Evolutionary conservation across 1,140 invertebrate genomes (phyloP).

Genomic region (Contarinia nasturtii): DNA sequence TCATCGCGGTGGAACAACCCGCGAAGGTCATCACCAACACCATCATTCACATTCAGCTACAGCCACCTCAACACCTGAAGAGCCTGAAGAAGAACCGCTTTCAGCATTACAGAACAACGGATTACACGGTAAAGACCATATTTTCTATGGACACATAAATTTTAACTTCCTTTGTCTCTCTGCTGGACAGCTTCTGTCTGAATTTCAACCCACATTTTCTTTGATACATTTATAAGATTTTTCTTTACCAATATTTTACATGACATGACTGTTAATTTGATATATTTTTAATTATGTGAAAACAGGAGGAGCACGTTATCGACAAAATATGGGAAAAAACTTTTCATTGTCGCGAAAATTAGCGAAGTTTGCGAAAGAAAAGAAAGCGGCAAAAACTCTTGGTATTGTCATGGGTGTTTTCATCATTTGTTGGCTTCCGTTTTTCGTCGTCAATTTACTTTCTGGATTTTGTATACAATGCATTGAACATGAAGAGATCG

Average conservation of each 20-base stretch:
- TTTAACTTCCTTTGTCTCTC: too few relatives aligned
- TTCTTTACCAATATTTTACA: conserved; percentile 26
- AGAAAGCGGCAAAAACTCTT: conserved; percentile 87
- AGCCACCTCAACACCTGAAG: conserved; percentile 42
- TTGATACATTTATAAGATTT: too few relatives aligned
- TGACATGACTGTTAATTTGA: too few relatives aligned
- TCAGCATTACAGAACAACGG: conserved; percentile 57
- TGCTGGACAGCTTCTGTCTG: too few relatives aligned
- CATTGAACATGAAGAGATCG: conserved; percentile 71
- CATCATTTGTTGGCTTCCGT: conserved; percentile 94
- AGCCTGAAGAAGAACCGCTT: conserved; percentile 47
- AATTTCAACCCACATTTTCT: too few relatives aligned
- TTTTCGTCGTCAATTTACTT: conserved; percentile 90
- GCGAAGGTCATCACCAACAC: conserved; percentile 23
- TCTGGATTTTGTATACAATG: conserved; percentile 78
- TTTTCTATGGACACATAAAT: conserved; percentile 14
- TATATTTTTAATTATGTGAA: too few relatives aligned
- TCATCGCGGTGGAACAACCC: conserved; percentile 62
- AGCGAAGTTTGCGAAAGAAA: conserved; percentile 84
- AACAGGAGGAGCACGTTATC: conserved; percentile 2
- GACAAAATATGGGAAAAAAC: conserved; percentile 40
- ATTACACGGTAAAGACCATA: conserved; percentile 12
- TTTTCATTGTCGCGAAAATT: conserved; percentile 77
- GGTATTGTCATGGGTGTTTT: conserved; percentile 97
- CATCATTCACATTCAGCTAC: conserved; percentile 20